Evolutionary conservation across 2,888 invertebrate species (phyloP), one percentile per base, ranked within the genome.

Genomic region (Epiperipatus broadwayi): DNA sequence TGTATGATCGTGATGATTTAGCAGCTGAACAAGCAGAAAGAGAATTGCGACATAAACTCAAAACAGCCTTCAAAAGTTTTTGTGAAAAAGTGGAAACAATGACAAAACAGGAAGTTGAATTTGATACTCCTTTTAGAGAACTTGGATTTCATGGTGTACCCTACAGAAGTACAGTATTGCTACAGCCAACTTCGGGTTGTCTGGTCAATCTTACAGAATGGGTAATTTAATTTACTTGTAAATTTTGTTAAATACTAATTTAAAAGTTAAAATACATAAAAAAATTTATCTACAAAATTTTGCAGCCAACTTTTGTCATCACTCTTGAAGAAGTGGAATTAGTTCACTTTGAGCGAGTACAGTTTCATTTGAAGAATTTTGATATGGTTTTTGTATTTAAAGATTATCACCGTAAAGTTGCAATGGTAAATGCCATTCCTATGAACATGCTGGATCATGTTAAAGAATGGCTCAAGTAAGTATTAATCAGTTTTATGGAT

Each of bases 331-430:
- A 95, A 56, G 83, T 93, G 0, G 95, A 99, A 58, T 60, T 97
- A 49, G 89, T 99, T 1, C 95, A 99, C 60, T 99, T 99, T 61
- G 97, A 99, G 64, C 71, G 97, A 59, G 95, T 99, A 10, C 87
- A 89, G 59, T 95, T 97, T 60, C 91, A 93, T 54, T 66, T 99
- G 50, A 89, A 95, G 64, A 97, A 95, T 64, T 99, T 99, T 60
- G 97, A 99, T 60, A 95, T 97, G 89, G 85, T 97, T 45, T 95
- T 97, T 56, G 84, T 99, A 35, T 97, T 95, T 59, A 99, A 97
- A 61, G 95, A 97, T 61, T 99, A 99, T 58, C 69, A 72, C 35
- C 75, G 78, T 52, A 93, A 93, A 61, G 78, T 83, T 1, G 76
- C 85, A 1, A 91, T 89, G 84, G 80, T 99, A 2, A 93, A 91